phyloP scores from a whole-genome alignment of 1,140 invertebrate species.

The Glossosoma conforme region DNA sequence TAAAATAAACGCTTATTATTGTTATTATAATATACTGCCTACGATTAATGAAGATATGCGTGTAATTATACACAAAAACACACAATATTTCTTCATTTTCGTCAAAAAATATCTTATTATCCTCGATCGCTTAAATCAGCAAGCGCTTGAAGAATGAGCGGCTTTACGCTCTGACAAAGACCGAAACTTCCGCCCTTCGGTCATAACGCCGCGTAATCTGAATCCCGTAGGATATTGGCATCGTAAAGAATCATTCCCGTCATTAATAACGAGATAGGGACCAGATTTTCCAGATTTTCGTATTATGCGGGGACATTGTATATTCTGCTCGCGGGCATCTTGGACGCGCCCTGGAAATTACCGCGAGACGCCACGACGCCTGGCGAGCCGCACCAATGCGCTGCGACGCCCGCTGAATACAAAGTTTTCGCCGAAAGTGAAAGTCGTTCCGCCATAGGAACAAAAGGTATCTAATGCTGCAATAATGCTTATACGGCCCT shows the following conservation, averaged over 20 bases:
- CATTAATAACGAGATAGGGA: conserved; percentile 21
- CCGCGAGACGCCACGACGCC: conserved; percentile 2
- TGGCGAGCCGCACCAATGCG: not conserved
- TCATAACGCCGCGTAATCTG: too few relatives aligned
- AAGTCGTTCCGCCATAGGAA: not conserved
- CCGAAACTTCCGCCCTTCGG: too few relatives aligned
- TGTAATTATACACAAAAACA: too few relatives aligned
- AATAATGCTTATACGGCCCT: not conserved
- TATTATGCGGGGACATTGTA: conserved; percentile 21
- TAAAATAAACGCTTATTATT: too few relatives aligned
- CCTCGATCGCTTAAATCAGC: too few relatives aligned
- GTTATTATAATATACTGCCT: too few relatives aligned
- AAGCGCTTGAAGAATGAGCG: too few relatives aligned
- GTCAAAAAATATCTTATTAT: too few relatives aligned
- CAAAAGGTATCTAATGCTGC: not conserved
- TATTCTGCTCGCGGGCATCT: conserved; percentile 19
- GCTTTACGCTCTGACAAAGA: too few relatives aligned
- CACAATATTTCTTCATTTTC: too few relatives aligned
- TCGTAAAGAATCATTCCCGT: conserved; percentile 26
- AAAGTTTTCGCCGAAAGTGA: not conserved
- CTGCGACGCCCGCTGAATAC: not conserved
- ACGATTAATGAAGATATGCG: too few relatives aligned
- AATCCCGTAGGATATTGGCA: conserved; percentile 25
- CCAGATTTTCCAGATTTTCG: conserved; percentile 16
- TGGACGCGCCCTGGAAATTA: conserved; percentile 15